Conservation (phyloP, 1,140 invertebrate genomes). For the Lepidurus packardi region DNA sequence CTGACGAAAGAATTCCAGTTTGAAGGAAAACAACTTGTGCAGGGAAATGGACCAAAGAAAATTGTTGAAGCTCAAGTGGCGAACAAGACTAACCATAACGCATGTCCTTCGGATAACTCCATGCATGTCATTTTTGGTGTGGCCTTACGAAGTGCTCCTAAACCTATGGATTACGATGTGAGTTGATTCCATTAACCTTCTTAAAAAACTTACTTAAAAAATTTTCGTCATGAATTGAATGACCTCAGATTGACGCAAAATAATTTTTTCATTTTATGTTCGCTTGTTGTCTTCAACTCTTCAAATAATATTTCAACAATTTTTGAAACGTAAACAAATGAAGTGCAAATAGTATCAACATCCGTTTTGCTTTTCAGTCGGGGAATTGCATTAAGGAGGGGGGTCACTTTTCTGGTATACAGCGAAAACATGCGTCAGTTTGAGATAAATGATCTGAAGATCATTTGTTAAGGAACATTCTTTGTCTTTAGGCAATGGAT, state of each 20-base stretch:
- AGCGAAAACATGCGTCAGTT: background rate
- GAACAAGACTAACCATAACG: background rate
- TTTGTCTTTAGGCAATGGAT: background rate
- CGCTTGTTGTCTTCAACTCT: no score
- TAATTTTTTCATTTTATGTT: no score
- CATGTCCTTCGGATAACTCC: constrained; percentile 12
- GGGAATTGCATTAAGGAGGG: background rate
- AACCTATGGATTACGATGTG: constrained; percentile 11
- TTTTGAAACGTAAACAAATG: no score
- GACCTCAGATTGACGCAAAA: no score
- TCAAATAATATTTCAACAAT: no score
- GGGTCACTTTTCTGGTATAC: background rate
- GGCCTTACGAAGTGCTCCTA: constrained; percentile 13
- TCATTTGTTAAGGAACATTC: background rate
- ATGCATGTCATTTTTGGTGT: constrained; percentile 22
- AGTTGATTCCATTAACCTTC: background rate
- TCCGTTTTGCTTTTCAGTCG: no score
- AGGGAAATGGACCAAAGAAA: background rate
- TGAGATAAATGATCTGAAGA: background rate
- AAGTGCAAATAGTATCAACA: no score
- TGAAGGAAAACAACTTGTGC: background rate
- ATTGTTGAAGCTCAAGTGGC: background rate
- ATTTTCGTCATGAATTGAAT: background rate
- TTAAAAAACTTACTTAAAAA: background rate
- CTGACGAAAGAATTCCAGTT: background rate